A percentile compares a stretch with the other conserved stretches of the same genome.
Conservation (phyloP, 2,888 invertebrate species). For the Hirtodrosophila histrioides region DNA sequence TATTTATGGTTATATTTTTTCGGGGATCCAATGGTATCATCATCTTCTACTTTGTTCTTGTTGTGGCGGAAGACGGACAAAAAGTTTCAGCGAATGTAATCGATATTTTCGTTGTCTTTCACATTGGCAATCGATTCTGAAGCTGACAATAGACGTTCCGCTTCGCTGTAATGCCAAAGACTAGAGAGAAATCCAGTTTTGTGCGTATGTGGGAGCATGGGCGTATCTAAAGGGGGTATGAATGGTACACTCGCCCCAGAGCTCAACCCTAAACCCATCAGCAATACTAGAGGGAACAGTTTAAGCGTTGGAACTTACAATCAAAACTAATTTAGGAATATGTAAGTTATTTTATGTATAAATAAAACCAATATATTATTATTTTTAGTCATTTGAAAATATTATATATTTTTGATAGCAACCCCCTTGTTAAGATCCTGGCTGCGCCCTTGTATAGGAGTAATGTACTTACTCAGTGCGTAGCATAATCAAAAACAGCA, state of each 20-base stretch:
- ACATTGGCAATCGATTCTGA: background rate
- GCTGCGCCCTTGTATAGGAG: too few species aligned
- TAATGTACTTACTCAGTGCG: constrained; percentile 11
- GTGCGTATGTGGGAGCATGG: background rate
- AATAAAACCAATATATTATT: too few species aligned
- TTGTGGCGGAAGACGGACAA: constrained; percentile 35
- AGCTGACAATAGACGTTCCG: constrained; percentile 55
- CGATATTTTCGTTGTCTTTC: constrained; percentile 61
- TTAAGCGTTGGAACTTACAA: too few species aligned
- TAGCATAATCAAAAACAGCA: constrained; percentile 10
- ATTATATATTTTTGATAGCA: too few species aligned
- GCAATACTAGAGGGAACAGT: too few species aligned
- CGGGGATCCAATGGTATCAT: constrained; percentile 31
- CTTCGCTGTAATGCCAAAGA: constrained; percentile 22
- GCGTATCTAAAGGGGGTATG: too few species aligned
- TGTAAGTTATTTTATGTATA: too few species aligned
- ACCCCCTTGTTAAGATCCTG: too few species aligned
- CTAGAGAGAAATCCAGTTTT: constrained; percentile 21
- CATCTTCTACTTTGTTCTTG: constrained; percentile 12
- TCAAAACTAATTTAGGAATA: too few species aligned
- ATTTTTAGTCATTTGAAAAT: too few species aligned
- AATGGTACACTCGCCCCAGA: too few species aligned
- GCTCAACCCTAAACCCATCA: too few species aligned
- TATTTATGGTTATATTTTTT: constrained; percentile 74
- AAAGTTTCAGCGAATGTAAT: constrained; percentile 74